These are phyloP conservation scores for Anas bernieri DNA, from an alignment of 2,797 vertebrate genomes.

Conservation along the genomic window DNA sequence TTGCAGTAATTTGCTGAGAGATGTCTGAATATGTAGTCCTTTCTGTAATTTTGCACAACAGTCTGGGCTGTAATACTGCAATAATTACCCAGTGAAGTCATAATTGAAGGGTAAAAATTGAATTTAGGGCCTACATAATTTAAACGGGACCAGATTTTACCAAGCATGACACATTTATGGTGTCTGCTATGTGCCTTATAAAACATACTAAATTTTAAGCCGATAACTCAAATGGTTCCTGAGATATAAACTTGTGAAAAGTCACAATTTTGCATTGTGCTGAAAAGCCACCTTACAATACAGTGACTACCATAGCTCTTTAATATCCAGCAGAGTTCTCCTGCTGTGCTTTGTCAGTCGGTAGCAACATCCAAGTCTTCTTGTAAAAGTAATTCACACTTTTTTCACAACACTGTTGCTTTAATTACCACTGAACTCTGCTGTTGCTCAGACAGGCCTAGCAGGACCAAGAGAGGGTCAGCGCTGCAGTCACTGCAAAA, in stretches of 20 bases:
- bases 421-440: conserved; percentile 87
- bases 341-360: conserved; percentile 83
- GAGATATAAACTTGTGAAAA: conserved; percentile 83
- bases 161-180: conserved; percentile 62
- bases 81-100: conserved; percentile 66
- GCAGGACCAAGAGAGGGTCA: conserved; percentile 81
- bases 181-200: conserved; percentile 53
- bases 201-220: conserved; percentile 71
- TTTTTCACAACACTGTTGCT: conserved; percentile 84
- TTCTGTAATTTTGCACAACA: conserved; percentile 54
- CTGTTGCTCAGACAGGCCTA: conserved; percentile 83
- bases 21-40: not conserved
- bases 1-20: conserved; percentile 53
- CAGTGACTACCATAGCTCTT: conserved; percentile 77
- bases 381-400: conserved; percentile 87
- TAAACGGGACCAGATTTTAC: conserved; percentile 46
- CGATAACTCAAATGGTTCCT: conserved; percentile 78
- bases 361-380: conserved; percentile 83
- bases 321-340: conserved; percentile 83
- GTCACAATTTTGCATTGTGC: conserved; percentile 83
- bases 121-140: conserved; percentile 54
- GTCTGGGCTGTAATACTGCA: conserved; percentile 55
- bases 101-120: conserved; percentile 63
- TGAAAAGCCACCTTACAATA: conserved; percentile 80
- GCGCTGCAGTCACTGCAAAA: conserved; percentile 75